Evolutionary conservation across 2,797 vertebrate species (phyloP).

Genomic region (Liasis olivaceus): DNA sequence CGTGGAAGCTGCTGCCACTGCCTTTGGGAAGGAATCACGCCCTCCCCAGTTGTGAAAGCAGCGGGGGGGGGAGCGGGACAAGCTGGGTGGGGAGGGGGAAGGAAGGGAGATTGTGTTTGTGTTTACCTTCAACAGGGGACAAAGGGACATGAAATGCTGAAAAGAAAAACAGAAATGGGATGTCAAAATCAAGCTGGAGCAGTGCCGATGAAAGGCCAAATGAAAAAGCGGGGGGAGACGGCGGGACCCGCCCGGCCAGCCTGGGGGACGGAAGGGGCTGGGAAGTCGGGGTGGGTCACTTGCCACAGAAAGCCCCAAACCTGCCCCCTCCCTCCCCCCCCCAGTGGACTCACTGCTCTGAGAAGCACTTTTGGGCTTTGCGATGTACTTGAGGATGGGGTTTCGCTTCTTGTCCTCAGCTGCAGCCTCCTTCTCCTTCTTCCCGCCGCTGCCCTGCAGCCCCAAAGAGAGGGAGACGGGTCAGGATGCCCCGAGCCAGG

Average conservation of each 20-base stretch:
- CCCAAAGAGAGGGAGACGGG: constrained; percentile 16
- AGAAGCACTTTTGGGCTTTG: constrained; percentile 85
- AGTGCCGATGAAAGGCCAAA: neutral
- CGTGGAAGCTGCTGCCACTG: too few relatives aligned
- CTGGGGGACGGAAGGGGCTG: constrained; percentile 14
- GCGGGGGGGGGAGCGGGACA: constrained; percentile 4
- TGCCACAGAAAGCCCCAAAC: neutral
- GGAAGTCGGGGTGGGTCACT: neutral
- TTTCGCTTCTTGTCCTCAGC: constrained; percentile 90
- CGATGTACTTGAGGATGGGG: constrained; percentile 94
- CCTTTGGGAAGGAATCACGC: neutral
- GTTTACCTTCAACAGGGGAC: constrained; percentile 91
- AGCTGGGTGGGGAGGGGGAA: neutral
- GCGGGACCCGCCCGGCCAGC: neutral
- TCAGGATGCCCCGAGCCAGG: neutral
- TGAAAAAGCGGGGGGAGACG: neutral
- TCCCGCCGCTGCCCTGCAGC: constrained; percentile 74
- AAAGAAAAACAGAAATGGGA: constrained; percentile 71
- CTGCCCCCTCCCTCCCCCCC: too few relatives aligned
- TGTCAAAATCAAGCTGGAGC: constrained; percentile 56
- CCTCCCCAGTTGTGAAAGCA: neutral
- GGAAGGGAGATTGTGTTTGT: neutral
- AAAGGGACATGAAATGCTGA: constrained; percentile 93
- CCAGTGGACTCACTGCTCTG: constrained; percentile 84
- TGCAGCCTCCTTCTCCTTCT: constrained; percentile 82